These are phyloP conservation scores for Agrypnus murinus DNA, from an alignment of 2,888 invertebrate genomes.

Conservation along the genomic window DNA sequence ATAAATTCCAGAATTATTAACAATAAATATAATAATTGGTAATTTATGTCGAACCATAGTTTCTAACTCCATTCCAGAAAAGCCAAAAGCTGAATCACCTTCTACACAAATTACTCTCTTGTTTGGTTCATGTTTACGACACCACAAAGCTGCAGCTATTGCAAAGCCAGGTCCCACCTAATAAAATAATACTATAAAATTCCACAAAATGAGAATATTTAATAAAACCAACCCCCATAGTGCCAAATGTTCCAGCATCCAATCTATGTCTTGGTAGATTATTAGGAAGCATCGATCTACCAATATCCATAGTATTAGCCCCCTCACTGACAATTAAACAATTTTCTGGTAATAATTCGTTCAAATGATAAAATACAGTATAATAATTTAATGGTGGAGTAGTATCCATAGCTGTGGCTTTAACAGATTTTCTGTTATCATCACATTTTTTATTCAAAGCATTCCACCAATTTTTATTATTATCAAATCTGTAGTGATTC, in stretches of 20 bases:
- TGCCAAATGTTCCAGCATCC: constrained; percentile 97
- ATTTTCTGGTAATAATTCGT: constrained; percentile 84
- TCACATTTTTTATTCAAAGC: constrained; percentile 80
- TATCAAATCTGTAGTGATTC: constrained; percentile 75
- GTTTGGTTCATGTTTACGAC: constrained; percentile 84
- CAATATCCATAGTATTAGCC: constrained; percentile 99
- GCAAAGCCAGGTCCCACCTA: constrained; percentile 92
- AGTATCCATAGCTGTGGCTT: constrained; percentile 81
- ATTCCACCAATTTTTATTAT: constrained; percentile 85
- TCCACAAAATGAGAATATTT: neutral
- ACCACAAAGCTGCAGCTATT: constrained; percentile 93
- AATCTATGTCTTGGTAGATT: constrained; percentile 88
- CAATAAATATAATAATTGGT: constrained; percentile 91
- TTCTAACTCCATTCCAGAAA: constrained; percentile 98
- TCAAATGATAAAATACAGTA: constrained; percentile 90
- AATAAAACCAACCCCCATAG: constrained; percentile 85
- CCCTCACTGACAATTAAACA: constrained; percentile 96
- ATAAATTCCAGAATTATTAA: constrained; percentile 98
- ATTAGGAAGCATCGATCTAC: constrained; percentile 91
- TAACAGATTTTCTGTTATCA: constrained; percentile 81
- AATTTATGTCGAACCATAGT: constrained; percentile 96
- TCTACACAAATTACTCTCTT: constrained; percentile 95
- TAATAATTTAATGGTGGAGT: constrained; percentile 93
- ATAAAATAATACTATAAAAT: constrained; percentile 24
- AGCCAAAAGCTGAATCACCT: constrained; percentile 98